phyloP scores from a whole-genome alignment of 2,113 vertebrate species.

The Calonectris borealis region DNA sequence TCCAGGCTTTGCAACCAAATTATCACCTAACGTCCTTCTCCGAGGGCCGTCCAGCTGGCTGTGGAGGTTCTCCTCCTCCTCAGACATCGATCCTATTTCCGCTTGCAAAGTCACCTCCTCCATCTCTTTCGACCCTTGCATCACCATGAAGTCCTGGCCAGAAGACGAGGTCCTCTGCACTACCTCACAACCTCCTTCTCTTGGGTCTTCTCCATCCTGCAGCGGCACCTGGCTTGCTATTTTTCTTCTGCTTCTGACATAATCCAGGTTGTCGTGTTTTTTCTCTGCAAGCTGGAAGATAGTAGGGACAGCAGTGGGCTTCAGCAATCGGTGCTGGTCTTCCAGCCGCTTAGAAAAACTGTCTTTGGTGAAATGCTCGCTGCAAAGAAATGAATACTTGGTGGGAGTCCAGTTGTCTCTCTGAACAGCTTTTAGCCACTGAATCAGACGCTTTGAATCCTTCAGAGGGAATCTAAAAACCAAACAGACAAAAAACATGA shows the following conservation, averaged over 20 bases:
- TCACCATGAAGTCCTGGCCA: conserved; percentile 29
- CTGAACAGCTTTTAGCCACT: conserved; percentile 82
- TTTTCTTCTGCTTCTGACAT: conserved; percentile 66
- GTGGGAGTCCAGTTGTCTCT: conserved; percentile 84
- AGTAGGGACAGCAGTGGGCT: conserved; percentile 80
- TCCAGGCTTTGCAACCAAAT: neutral
- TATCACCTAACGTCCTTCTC: conserved; percentile 43
- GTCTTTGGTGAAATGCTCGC: conserved; percentile 84
- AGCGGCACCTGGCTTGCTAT: conserved; percentile 4
- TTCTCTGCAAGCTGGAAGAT: conserved; percentile 77
- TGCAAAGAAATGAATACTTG: conserved; percentile 85
- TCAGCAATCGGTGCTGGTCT: conserved; percentile 79
- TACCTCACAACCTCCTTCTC: conserved; percentile 35
- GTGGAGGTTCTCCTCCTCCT: neutral
- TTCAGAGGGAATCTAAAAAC: conserved; percentile 80
- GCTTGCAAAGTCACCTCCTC: conserved; percentile 38
- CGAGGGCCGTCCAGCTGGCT: conserved; percentile 27
- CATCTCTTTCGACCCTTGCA: conserved; percentile 48
- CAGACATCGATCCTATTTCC: neutral
- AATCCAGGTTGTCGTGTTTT: conserved; percentile 50
- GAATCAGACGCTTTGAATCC: conserved; percentile 78
- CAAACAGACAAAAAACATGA: neutral
- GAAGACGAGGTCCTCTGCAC: neutral
- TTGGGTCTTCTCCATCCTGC: conserved; percentile 31
- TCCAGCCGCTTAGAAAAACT: conserved; percentile 79